phyloP scores from a whole-genome alignment of 2,888 invertebrate genomes.

The Lepidocyrtoides sp. region DNA sequence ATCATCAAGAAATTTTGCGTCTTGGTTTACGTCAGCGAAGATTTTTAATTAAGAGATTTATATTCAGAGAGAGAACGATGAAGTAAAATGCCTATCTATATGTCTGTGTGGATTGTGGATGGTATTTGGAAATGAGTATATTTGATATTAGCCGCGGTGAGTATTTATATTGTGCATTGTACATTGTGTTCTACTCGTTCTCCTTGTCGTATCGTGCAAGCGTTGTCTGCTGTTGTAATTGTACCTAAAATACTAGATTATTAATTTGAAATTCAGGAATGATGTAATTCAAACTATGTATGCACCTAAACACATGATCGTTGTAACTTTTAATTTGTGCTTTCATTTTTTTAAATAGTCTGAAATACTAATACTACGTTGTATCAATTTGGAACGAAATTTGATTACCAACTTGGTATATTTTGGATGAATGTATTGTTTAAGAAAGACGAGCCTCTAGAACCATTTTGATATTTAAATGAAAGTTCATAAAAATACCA shows the following conservation, averaged over 20 bases:
- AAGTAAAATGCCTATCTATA: slow-evolving; percentile 8
- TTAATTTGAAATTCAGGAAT: neutral
- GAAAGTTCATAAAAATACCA: neutral
- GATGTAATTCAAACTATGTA: neutral
- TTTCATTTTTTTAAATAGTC: slow-evolving; percentile 64
- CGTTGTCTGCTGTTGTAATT: neutral
- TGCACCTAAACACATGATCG: neutral
- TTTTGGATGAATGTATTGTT: no score
- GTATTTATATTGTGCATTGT: slow-evolving; percentile 34
- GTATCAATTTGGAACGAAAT: no score
- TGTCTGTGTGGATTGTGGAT: neutral
- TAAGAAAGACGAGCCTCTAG: no score
- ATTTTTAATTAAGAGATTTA: slow-evolving; percentile 78
- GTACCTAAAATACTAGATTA: slow-evolving; percentile 20
- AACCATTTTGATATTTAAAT: neutral
- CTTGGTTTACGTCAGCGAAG: slow-evolving; percentile 83
- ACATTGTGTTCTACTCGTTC: neutral
- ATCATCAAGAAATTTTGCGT: slow-evolving; percentile 77
- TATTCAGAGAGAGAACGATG: neutral
- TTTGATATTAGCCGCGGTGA: slow-evolving; percentile 15
- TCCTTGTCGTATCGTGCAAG: slow-evolving; percentile 2
- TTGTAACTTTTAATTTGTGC: slow-evolving; percentile 46
- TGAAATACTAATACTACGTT: no score
- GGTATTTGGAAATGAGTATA: neutral
- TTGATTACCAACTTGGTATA: no score